A percentile compares a stretch with the other conserved stretches of the same genome.
phyloP scores from a whole-genome alignment of 2,797 vertebrate genomes.

The Poecilia picta region DNA sequence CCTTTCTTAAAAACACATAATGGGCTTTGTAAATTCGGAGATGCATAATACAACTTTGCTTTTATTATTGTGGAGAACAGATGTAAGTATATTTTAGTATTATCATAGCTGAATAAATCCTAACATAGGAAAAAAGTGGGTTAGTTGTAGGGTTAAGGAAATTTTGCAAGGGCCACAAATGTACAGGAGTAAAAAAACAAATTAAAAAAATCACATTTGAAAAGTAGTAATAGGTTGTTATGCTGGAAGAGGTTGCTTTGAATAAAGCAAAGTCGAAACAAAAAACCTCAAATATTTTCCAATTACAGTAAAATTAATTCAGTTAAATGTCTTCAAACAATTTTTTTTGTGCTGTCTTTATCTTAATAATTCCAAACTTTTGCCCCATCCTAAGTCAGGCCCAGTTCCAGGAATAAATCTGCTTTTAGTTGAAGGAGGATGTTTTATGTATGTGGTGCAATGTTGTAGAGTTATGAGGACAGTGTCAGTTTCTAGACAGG shows the following conservation, averaged over 20 bases:
- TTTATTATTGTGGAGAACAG: neutral
- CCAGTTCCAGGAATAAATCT: conserved; percentile 78
- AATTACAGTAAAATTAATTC: neutral
- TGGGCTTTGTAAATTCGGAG: neutral
- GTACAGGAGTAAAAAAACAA: neutral
- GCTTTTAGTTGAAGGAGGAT: conserved; percentile 76
- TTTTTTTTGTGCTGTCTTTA: neutral
- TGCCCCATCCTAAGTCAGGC: conserved; percentile 67
- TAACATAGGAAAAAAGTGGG: neutral
- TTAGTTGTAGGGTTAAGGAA: neutral
- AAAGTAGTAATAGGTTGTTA: neutral
- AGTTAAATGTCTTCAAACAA: neutral
- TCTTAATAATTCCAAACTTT: neutral
- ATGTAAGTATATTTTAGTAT: neutral
- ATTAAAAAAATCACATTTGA: neutral
- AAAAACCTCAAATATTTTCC: neutral
- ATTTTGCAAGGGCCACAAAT: neutral
- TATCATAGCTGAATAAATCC: neutral
- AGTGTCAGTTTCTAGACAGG: conserved; percentile 73
- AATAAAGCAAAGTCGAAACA: neutral
- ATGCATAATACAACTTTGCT: neutral
- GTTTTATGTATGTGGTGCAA: conserved; percentile 57
- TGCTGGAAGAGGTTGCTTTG: neutral
- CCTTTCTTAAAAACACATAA: neutral
- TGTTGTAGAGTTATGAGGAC: conserved; percentile 83